Evolutionary conservation across 2,797 vertebrate species (phyloP).

Genomic region (Toxotes lorentzi): DNA sequence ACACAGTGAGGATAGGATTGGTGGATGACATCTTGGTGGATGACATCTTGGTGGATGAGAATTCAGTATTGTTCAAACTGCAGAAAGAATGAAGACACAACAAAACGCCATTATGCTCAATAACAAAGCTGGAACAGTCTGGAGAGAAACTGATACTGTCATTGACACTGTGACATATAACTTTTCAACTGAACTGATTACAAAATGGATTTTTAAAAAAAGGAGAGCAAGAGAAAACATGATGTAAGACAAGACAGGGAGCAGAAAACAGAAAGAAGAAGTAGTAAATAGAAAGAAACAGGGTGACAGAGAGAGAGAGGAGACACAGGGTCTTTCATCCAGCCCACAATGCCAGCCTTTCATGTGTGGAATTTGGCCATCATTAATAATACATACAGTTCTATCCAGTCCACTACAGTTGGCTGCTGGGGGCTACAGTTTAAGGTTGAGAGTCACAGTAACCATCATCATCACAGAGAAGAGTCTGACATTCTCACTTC

Average conservation of each 20-base stretch:
- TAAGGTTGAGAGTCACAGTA: slow-evolving; percentile 57
- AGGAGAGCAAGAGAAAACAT: slow-evolving; percentile 2
- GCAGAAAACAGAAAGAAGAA: slow-evolving; percentile 35
- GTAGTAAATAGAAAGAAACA: slow-evolving; percentile 25
- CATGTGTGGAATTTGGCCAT: slow-evolving; percentile 82
- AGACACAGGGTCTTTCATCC: slow-evolving; percentile 79
- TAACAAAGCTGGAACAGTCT: slow-evolving; percentile 41
- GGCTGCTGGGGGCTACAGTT: slow-evolving; percentile 74
- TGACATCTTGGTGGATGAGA: slow-evolving; percentile 18
- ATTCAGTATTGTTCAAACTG: slow-evolving; percentile 42
- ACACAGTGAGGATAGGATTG: slow-evolving; percentile 7
- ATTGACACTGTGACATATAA: slow-evolving; percentile 29
- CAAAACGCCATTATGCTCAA: slow-evolving; percentile 39
- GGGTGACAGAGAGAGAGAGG: slow-evolving; percentile 29
- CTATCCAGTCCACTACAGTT: slow-evolving; percentile 61
- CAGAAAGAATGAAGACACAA: slow-evolving; percentile 47
- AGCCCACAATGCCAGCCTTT: slow-evolving; percentile 83
- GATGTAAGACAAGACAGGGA: slow-evolving; percentile 30
- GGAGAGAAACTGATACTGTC: slow-evolving; percentile 32
- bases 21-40: background rate
- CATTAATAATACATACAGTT: slow-evolving; percentile 85
- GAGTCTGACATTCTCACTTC: slow-evolving; percentile 64
- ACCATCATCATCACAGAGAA: slow-evolving; percentile 50
- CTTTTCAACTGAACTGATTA: slow-evolving; percentile 27
- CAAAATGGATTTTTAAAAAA: slow-evolving; percentile 20